phyloP scores from a whole-genome alignment of 2,888 invertebrate species.

The Argyra leucocephala region DNA sequence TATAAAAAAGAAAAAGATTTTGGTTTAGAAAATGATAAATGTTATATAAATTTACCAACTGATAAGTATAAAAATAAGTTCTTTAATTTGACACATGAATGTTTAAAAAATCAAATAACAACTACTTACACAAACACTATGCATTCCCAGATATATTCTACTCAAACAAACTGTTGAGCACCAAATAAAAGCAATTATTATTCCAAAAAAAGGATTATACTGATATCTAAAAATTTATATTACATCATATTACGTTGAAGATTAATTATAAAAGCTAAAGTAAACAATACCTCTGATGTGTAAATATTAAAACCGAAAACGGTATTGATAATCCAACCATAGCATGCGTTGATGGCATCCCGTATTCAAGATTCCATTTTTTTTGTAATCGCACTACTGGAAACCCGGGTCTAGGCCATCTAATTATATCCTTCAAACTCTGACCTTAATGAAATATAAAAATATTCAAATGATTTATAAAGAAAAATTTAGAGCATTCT shows the following conservation, averaged over 20 bases:
- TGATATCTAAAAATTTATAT: slow-evolving; percentile 52
- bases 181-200: slow-evolving; percentile 54
- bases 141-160: slow-evolving; percentile 87
- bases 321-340: slow-evolving; percentile 85
- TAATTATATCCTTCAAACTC: slow-evolving; percentile 76
- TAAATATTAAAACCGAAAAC: slow-evolving; percentile 71
- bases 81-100: too few species aligned
- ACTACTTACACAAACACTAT: slow-evolving; percentile 68
- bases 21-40: too few species aligned
- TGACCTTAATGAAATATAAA: slow-evolving; percentile 52
- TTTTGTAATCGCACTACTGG: slow-evolving; percentile 75
- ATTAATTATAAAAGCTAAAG: not conserved
- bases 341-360: slow-evolving; percentile 92
- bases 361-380: slow-evolving; percentile 86
- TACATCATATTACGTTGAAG: not conserved
- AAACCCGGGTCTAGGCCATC: slow-evolving; percentile 77
- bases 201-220: slow-evolving; percentile 54
- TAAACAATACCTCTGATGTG: slow-evolving; percentile 48
- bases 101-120: too few species aligned
- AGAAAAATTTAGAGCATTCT: not conserved
- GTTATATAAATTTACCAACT: too few species aligned
- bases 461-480: slow-evolving; percentile 10
- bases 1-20: too few species aligned
- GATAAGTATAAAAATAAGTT: too few species aligned
- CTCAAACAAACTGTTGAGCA: slow-evolving; percentile 73